Evolutionary conservation across 2,113 vertebrate species (phyloP), one percentile per base, ranked within the genome.

Genomic region (Neopipo cinnamomea): DNA sequence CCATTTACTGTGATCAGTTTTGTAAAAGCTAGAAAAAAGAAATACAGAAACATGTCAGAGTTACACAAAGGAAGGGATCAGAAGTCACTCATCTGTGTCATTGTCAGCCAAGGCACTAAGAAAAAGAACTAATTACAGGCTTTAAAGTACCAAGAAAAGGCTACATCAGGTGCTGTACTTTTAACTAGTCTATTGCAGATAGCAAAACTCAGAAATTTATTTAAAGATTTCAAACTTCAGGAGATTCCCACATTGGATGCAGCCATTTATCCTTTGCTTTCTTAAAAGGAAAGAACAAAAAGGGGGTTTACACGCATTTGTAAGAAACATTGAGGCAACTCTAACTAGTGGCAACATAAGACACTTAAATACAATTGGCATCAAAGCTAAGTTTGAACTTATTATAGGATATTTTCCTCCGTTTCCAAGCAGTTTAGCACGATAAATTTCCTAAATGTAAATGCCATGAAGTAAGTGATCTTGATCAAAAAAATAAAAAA

Each of bases 1-100:
- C 99, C 99, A 87, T 99, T 99, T 97, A 99, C 99, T 89, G 99
- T 99, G 98, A 99, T 99, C 98, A 99, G 98, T 96, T 99, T 99
- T 86, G 99, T 99, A 98, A 99, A 99, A 86, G 99, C 99, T 99
- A 96, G 10, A 95, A 87, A 95, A 39, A 93, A 96, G 85, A 95
- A 88, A 87, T 7, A 91, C 8, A 79, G n/a, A n/a, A 25, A 44
- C 6, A 70, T 14, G 58, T 95, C 46, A 97, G 67, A 92, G 74
- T 16, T 52, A 71, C 11, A 66, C 15, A 58, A 65, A 80, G 11
- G 14, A 66, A 50, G 15, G 44, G 14, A 74, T 41, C 12, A 76
- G 20, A 76, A 88, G 31, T 70, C 66, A 53, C 6, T 72, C 5
- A 53, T n/a, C n/a, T 58, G 2, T 47, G 55, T 30, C 42, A 58